phyloP scores from a whole-genome alignment of 2,797 vertebrate genomes.

The Bufotes viridis region DNA sequence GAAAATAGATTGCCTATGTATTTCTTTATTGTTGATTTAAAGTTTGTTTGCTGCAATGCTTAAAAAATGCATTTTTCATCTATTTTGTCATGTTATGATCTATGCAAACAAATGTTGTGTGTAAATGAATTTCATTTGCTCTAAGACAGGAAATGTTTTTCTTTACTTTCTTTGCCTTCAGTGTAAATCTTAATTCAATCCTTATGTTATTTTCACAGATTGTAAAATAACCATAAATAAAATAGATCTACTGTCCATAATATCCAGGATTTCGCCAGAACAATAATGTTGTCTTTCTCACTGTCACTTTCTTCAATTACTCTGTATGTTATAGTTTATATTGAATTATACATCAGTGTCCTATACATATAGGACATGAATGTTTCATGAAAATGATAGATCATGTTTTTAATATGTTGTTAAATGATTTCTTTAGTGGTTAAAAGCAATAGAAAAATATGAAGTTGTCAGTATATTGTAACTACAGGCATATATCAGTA shows the following conservation, averaged over 20 bases:
- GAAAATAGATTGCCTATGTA: not conserved
- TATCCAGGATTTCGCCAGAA: not conserved
- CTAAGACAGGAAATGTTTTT: not conserved
- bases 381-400: conserved; percentile 4
- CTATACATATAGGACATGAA: not conserved
- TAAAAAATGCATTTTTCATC: not conserved
- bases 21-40: not conserved
- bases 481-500: not conserved
- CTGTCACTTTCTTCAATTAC: conserved; percentile 18
- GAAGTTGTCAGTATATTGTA: conserved; percentile 1
- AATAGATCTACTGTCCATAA: not conserved
- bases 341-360: conserved; percentile 34
- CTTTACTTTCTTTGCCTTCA: not conserved
- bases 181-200: not conserved
- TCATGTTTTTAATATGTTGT: conserved; percentile 8
- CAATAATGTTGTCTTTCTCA: not conserved
- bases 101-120: not conserved
- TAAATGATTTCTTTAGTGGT: not conserved
- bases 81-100: not conserved
- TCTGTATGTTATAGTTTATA: not conserved
- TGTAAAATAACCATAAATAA: not conserved
- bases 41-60: not conserved
- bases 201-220: not conserved
- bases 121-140: not conserved
- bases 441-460: not conserved